Base-by-base conservation (phyloP, 2,113 vertebrate genomes). In the Varanus salvator region DNA sequence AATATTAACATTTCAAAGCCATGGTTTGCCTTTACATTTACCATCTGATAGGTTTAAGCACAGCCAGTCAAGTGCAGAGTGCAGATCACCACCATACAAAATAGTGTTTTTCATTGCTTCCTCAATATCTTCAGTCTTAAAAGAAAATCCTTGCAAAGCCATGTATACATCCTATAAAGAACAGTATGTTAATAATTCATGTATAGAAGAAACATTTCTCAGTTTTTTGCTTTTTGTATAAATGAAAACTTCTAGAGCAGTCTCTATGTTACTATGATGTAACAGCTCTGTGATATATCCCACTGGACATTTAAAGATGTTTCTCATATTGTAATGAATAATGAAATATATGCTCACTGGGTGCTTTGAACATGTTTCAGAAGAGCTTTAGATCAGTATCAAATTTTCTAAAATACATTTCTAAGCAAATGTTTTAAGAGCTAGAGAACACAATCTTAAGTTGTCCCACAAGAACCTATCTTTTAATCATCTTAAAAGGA, bases 31-130 rank as follows among this genome's bases (percentile, higher is more conserved):
- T 60, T 80, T 57, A 38, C 80, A 84, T 38, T 96, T 97, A 99
- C 99, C 98, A 50, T 99, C 98, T 86, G 97, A 97, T 84, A 99
- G 98, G 88, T 99, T 99, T 84, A 99, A 97, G 96, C 99, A 99
- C 80, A 99, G 98, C 99, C 99, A 99, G 50, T 99, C 99, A 72
- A 99, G 98, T 4, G 99, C 99, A 86, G 99, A 99, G 95, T 98
- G 98, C 87, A 99, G 98, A 95, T 99, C 99, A 11, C 99, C 99
- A 82, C 99, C 99, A 15, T 98, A 97, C 14, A 99, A 93, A 81
- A 99, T 96, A 1, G 98, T 99, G 91, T 98, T 99, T 94, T 98
- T 99, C 99, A 99, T 99, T 19, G 99, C 98, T 94, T 99, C 98
- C 94, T 99, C 99, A 64, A 99, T 98, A 94, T 99, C 98, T 29